Conservation (phyloP, 2,113 vertebrate species). For the Murina feae region DNA sequence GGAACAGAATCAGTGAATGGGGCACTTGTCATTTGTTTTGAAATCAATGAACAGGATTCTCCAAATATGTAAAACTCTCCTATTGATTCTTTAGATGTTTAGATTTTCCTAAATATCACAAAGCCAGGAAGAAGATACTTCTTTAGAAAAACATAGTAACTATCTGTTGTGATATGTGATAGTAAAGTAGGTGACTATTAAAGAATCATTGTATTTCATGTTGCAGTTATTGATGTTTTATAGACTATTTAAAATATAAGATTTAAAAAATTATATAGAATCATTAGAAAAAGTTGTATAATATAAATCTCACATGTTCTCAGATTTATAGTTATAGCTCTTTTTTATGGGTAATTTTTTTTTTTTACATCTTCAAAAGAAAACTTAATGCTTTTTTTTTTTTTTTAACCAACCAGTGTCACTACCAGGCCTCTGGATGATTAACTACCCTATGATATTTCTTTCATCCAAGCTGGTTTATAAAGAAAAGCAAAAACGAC, state of each 20-base stretch:
- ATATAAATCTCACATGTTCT: constrained; percentile 17
- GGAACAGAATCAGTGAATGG: background rate
- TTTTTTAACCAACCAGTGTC: background rate
- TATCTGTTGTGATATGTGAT: background rate
- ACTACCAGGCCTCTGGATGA: constrained; percentile 56
- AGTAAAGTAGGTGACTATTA: background rate
- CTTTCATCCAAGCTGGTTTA: constrained; percentile 59
- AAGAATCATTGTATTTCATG: background rate
- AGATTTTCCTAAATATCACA: background rate
- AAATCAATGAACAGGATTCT: background rate
- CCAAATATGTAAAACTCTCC: background rate
- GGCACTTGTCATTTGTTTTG: background rate
- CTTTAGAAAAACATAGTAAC: constrained; percentile 21
- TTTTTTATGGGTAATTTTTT: constrained; percentile 57
- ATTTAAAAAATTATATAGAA: background rate
- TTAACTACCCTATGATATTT: constrained; percentile 66
- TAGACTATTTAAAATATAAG: constrained; percentile 44
- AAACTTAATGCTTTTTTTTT: constrained; percentile 43
- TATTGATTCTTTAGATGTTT: background rate
- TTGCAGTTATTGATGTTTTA: constrained; percentile 31
- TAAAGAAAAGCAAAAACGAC: constrained; percentile 70
- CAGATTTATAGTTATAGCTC: constrained; percentile 63
- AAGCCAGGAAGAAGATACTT: background rate
- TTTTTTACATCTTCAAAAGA: constrained; percentile 60
- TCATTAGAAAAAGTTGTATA: constrained; percentile 51